These are phyloP conservation scores for Drosophila sturtevanti DNA, from an alignment of 1,140 invertebrate species.

Conservation along the genomic window DNA sequence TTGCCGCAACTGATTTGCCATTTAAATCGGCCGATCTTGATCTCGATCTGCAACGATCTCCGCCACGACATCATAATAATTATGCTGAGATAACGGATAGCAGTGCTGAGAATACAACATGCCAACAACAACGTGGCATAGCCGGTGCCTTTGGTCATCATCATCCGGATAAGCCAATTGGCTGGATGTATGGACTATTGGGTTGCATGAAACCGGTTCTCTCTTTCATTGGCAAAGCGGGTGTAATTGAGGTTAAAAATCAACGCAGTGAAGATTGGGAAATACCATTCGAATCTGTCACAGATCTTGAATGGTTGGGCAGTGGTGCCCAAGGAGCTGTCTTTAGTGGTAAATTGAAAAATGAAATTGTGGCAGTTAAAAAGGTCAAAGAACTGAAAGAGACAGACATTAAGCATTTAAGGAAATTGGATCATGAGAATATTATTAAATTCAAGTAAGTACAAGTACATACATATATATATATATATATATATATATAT, in stretches of 20 bases:
- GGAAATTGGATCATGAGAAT: constrained; percentile 97
- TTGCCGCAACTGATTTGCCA: constrained; percentile 80
- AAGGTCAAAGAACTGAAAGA: constrained; percentile 97
- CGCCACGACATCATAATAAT: constrained; percentile 63
- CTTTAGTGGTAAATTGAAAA: constrained; percentile 93
- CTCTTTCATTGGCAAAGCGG: constrained; percentile 91
- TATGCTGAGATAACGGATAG: constrained; percentile 80
- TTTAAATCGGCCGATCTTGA: constrained; percentile 80
- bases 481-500: neutral
- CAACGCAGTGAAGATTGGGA: constrained; percentile 92
- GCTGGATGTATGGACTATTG: constrained; percentile 92
- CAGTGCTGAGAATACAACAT: constrained; percentile 75
- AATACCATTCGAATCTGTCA: constrained; percentile 96
- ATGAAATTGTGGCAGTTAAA: constrained; percentile 96
- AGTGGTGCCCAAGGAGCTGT: constrained; percentile 98
- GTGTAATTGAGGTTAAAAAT: constrained; percentile 75
- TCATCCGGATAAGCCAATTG: constrained; percentile 84
- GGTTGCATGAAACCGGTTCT: constrained; percentile 94
- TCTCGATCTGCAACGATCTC: constrained; percentile 30
- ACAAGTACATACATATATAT: neutral
- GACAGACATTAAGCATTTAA: constrained; percentile 96
- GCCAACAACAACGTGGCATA: constrained; percentile 71
- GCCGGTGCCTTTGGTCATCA: constrained; percentile 74
- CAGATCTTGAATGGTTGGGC: constrained; percentile 95
- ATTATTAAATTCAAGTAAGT: constrained; percentile 96